These are phyloP conservation scores for Allacma fusca DNA, from an alignment of 2,888 invertebrate species.

Conservation along the genomic window DNA sequence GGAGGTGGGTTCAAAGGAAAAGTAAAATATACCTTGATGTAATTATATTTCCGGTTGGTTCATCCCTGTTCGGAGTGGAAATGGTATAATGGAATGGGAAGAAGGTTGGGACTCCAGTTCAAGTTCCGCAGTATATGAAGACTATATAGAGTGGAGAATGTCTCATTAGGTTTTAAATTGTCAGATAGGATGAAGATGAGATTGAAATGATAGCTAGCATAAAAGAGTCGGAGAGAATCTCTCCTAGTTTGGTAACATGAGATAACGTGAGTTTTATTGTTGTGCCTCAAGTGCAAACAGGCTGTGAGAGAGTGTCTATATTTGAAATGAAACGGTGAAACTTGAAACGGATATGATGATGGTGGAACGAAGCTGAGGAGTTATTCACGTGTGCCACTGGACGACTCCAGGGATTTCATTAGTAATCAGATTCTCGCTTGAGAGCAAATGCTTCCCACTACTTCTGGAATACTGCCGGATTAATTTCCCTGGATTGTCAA, in stretches of 20 bases:
- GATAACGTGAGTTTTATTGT: conserved; percentile 46
- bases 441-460: conserved; percentile 18
- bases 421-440: conserved; percentile 40
- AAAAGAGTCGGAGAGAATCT: conserved; percentile 22
- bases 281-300: conserved; percentile 37
- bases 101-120: no score
- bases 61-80: no score
- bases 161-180: conserved; percentile 32
- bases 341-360: conserved; percentile 29
- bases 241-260: conserved; percentile 35
- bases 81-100: no score
- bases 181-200: conserved; percentile 19
- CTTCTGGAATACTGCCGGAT: background rate
- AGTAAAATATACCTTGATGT: no score
- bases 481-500: conserved; percentile 23
- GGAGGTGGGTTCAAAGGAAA: no score
- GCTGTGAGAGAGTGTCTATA: conserved; percentile 23
- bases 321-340: conserved; percentile 32
- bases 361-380: conserved; percentile 27
- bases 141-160: conserved; percentile 7
- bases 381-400: conserved; percentile 24
- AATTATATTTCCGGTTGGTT: no score
- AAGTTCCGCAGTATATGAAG: no score
- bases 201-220: conserved; percentile 28
- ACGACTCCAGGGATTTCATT: conserved; percentile 40